Evolutionary conservation across 2,797 vertebrate species (phyloP).

Genomic region (Rhinogobio ventralis): DNA sequence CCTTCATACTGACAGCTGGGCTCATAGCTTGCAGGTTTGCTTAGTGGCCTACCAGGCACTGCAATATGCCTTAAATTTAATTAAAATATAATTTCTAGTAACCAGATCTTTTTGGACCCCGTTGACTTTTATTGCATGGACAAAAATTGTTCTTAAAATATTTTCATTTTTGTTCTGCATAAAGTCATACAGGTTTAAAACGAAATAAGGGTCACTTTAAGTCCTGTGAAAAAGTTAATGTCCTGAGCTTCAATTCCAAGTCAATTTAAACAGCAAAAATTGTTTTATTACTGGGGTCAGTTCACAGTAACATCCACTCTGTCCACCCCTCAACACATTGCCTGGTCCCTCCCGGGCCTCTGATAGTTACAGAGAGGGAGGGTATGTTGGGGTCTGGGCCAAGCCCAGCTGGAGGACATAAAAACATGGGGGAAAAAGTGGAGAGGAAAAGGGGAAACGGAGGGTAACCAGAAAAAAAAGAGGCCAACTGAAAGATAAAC

Average conservation of each 20-base stretch:
- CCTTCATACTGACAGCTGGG: too few species aligned
- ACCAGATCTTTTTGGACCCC: background rate
- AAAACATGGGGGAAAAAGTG: background rate
- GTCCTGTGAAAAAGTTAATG: background rate
- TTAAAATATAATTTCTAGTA: too few species aligned
- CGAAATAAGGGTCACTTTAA: background rate
- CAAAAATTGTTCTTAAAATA: background rate
- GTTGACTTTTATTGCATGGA: background rate
- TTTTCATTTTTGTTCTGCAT: background rate
- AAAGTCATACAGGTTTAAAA: background rate
- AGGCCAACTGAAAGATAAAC: constrained; percentile 51
- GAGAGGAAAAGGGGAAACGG: background rate
- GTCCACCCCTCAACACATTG: constrained; percentile 12
- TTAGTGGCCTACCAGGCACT: too few species aligned
- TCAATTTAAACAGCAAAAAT: constrained; percentile 29
- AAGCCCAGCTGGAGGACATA: constrained; percentile 21
- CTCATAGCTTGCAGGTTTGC: too few species aligned
- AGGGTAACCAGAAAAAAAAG: constrained; percentile 44
- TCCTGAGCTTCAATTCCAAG: background rate
- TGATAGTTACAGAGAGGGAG: constrained; percentile 39
- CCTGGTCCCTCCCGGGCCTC: constrained; percentile 33
- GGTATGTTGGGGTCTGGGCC: constrained; percentile 1
- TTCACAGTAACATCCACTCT: constrained; percentile 13
- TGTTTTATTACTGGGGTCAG: constrained; percentile 18
- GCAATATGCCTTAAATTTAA: too few species aligned